These are phyloP conservation scores for Fragum sueziense DNA, from an alignment of 2,888 invertebrate species.

Conservation along the genomic window DNA sequence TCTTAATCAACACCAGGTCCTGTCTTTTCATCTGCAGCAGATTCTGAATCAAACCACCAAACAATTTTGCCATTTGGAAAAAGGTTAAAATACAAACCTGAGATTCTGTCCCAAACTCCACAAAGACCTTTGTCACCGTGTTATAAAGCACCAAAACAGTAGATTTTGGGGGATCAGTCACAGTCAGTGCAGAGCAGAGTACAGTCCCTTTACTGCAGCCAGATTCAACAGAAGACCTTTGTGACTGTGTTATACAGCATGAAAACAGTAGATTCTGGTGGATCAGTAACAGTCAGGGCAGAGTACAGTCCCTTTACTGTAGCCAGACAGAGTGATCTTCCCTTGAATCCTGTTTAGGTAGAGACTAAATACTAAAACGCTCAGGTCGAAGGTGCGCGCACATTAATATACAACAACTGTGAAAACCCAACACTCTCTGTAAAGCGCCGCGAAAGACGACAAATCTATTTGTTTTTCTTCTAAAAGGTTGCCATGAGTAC, in stretches of 20 bases:
- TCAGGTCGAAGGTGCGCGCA: too few relatives aligned
- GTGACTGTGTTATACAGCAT: slow-evolving; percentile 66
- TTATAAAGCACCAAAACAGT: slow-evolving; percentile 68
- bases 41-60: too few relatives aligned
- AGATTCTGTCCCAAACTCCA: slow-evolving; percentile 44
- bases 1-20: too few relatives aligned
- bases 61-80: too few relatives aligned
- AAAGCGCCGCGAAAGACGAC: too few relatives aligned
- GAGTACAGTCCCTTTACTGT: slow-evolving; percentile 68
- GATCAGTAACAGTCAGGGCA: slow-evolving; percentile 74
- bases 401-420: too few relatives aligned
- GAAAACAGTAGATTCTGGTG: slow-evolving; percentile 72
- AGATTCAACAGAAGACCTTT: slow-evolving; percentile 61
- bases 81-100: too few relatives aligned
- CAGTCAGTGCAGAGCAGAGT: slow-evolving; percentile 69
- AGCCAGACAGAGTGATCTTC: slow-evolving; percentile 34
- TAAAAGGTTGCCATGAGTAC: too few relatives aligned
- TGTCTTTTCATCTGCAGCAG: too few relatives aligned
- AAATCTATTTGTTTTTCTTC: too few relatives aligned
- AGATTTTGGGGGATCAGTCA: slow-evolving; percentile 75
- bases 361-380: too few relatives aligned
- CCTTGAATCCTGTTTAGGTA: slow-evolving; percentile 47
- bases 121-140: slow-evolving; percentile 61
- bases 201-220: slow-evolving; percentile 71
- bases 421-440: too few relatives aligned